Percentiles rank a stretch among this genome's conserved stretches.
phyloP scores from a whole-genome alignment of 2,888 invertebrate genomes.

The Torymus texanus region DNA sequence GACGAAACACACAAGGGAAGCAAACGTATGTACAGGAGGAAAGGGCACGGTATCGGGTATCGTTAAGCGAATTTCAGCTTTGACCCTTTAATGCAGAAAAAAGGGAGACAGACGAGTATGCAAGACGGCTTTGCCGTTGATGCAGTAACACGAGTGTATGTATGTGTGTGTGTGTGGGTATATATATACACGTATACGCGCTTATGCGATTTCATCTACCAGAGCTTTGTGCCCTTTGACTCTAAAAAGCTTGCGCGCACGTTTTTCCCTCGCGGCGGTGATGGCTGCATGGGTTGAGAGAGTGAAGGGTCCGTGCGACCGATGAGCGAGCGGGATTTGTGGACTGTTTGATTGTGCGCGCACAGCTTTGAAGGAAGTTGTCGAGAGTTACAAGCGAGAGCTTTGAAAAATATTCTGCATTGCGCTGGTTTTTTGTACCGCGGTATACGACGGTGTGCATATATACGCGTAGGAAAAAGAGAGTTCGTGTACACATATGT shows the following conservation, averaged over 20 bases:
- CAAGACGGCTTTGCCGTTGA: not conserved
- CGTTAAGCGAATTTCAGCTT: constrained; percentile 39
- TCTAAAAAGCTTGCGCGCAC: constrained; percentile 9
- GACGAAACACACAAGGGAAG: no score
- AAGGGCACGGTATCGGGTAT: constrained; percentile 11
- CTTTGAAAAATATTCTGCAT: constrained; percentile 18
- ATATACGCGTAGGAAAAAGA: not conserved
- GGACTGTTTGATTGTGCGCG: not conserved
- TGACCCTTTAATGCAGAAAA: constrained; percentile 20
- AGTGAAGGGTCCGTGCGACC: no score
- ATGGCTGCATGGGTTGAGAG: not conserved
- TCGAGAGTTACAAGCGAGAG: not conserved
- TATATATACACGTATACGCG: not conserved
- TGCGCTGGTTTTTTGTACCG: not conserved
- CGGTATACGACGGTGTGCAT: not conserved
- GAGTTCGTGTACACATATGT: not conserved
- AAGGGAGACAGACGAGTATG: not conserved
- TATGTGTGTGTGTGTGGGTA: no score
- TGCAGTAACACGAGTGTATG: no score
- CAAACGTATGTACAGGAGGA: no score
- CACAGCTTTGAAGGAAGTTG: not conserved
- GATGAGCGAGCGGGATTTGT: constrained; percentile 15
- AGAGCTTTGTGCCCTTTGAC: constrained; percentile 24
- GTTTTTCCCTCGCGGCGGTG: not conserved
- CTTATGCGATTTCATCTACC: not conserved